Percentiles rank a stretch among this genome's conserved stretches.
Conservation (phyloP, 2,113 vertebrate genomes). For the Labeo rohita region DNA sequence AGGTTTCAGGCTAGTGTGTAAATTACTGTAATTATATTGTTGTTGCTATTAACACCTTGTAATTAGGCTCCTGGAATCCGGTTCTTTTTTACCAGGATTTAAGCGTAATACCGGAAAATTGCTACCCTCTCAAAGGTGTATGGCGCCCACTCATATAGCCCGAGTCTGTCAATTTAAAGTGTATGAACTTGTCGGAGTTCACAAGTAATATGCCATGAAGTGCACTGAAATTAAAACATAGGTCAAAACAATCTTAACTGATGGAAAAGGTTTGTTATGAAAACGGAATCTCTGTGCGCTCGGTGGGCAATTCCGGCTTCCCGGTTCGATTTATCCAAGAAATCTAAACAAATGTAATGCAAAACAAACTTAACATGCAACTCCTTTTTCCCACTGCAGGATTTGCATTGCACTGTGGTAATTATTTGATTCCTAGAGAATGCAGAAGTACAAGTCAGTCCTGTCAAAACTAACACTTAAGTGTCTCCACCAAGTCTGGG, state of each 20-base stretch:
- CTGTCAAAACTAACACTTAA: slow-evolving; percentile 62
- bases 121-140: slow-evolving; percentile 93
- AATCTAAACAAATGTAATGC: background rate
- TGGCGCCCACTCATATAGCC: slow-evolving; percentile 95
- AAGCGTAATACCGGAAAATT: slow-evolving; percentile 98
- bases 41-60: slow-evolving; percentile 99
- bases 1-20: slow-evolving; percentile 90
- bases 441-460: slow-evolving; percentile 54
- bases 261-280: background rate
- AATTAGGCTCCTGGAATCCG: slow-evolving; percentile 97
- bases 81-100: slow-evolving; percentile 96
- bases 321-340: background rate
- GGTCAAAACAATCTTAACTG: background rate
- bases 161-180: slow-evolving; percentile 85
- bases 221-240: background rate
- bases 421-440: slow-evolving; percentile 61
- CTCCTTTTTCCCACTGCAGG: slow-evolving; percentile 17
- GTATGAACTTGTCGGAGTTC: slow-evolving; percentile 79
- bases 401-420: slow-evolving; percentile 46
- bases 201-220: slow-evolving; percentile 40
- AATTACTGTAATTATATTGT: slow-evolving; percentile 98
- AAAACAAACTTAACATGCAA: slow-evolving; percentile 16
- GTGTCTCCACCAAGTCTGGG: slow-evolving; percentile 65
- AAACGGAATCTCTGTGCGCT: background rate
- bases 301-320: background rate